Percentiles rank a stretch among this genome's conserved stretches.
These are phyloP conservation scores for Eupithecia insigniata DNA, from an alignment of 2,888 invertebrate genomes.

Conservation along the genomic window DNA sequence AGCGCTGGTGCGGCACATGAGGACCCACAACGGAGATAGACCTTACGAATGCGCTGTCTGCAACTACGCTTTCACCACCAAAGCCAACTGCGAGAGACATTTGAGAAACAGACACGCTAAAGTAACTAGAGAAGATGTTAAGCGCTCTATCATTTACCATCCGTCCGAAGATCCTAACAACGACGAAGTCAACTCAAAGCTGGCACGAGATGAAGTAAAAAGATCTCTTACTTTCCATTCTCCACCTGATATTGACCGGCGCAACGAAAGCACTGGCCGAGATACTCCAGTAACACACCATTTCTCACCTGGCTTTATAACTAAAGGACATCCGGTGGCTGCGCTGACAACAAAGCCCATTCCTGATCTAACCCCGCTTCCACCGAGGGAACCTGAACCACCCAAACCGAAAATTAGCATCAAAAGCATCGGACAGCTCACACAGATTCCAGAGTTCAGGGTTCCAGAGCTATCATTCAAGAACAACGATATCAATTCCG, in stretches of 20 bases:
- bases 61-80: conserved; percentile 98
- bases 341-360: conserved; percentile 67
- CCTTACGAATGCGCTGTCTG: conserved; percentile 98
- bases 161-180: conserved; percentile 93
- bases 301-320: conserved; percentile 74
- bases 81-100: conserved; percentile 98
- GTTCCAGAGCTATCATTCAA: conserved; percentile 69
- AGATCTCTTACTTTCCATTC: conserved; percentile 83
- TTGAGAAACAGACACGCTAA: conserved; percentile 95
- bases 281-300: conserved; percentile 73
- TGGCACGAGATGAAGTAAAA: conserved; percentile 82
- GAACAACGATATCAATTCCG: conserved; percentile 64
- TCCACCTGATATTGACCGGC: conserved; percentile 79
- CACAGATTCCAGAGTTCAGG: conserved; percentile 82
- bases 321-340: conserved; percentile 76
- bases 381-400: conserved; percentile 72
- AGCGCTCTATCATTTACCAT: conserved; percentile 93
- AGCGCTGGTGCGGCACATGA: conserved; percentile 94
- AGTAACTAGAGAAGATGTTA: conserved; percentile 93
- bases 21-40: conserved; percentile 97
- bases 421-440: conserved; percentile 86
- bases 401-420: conserved; percentile 82
- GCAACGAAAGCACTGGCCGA: conserved; percentile 70
- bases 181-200: conserved; percentile 86
- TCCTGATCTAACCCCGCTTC: conserved; percentile 64